Base-by-base conservation (phyloP, 2,888 invertebrate genomes). In the Acleris emargana region DNA sequence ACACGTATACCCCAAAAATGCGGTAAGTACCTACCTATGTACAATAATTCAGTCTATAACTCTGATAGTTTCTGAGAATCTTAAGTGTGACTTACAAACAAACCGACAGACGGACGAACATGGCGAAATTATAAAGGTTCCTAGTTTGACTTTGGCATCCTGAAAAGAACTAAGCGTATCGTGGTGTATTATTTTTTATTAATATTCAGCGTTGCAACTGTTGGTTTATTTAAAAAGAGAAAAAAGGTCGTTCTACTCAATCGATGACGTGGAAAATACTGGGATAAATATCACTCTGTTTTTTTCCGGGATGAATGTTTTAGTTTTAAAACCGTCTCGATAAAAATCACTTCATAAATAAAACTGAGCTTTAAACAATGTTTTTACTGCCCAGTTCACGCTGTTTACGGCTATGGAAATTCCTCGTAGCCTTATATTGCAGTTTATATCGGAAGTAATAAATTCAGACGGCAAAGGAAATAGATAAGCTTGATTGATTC, bases 401-500 rank as follows among this genome's bases (percentile, higher is more conserved):
- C n/a, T 38, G 45, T 45, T 45, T 49, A 18, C 17, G 49, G 11
- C 11, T 49, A 49, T 38, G 38, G 17, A 47, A 47, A 47, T 18
- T 18, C n/a, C 47, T 16, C 47, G 17, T 9, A 5, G 47, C 17
- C 9, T 13, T 17, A 20, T 57, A 22, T 25, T 13, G 43, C 55
- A 53, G 38, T 57, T 57, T 25, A 51, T 51, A 43, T 20, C 25
- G 43, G 22, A 45, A 45, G 57, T 17, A 57, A 57, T 45, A 57
- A 45, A 45, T 45, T 25, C 17, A 16, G 11, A 57, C n/a, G 6
- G 22, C 45, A 22, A 54, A 22, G 53, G 42, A 22, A 42, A 38
- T 16, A 54, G 54, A 54, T 54, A 54, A 54, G 54, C 42, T 54
- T 54, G 54, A 54, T 54, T 54, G 54, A 54, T 54, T 54, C 22